phyloP scores from a whole-genome alignment of 1,140 invertebrate genomes.

The Gonatopus flavifemur region DNA sequence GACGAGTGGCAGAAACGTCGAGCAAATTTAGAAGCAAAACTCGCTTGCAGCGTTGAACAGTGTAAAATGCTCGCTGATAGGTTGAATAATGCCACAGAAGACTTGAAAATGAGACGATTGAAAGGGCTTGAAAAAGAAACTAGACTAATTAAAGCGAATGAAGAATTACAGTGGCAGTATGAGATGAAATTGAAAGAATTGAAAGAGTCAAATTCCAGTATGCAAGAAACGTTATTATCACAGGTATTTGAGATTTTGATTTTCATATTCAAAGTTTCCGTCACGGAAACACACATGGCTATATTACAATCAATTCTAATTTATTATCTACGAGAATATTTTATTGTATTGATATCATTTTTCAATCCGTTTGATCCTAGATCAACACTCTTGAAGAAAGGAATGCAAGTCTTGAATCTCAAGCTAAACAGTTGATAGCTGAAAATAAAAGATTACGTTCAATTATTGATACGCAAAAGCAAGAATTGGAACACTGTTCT shows the following conservation, averaged over 20 bases:
- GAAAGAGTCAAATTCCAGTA: conserved; percentile 38
- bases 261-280: no score
- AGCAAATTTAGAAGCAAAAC: conserved; percentile 48
- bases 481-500: conserved; percentile 47
- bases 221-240: conserved; percentile 46
- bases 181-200: conserved; percentile 49
- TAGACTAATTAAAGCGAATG: conserved; percentile 45
- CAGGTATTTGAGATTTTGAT: conserved; percentile 33
- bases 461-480: conserved; percentile 42
- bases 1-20: conserved; percentile 53
- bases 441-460: conserved; percentile 52
- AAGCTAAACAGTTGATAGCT: conserved; percentile 41
- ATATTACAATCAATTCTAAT: neutral
- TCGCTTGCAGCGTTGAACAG: conserved; percentile 45
- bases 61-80: conserved; percentile 49
- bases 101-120: conserved; percentile 45
- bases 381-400: conserved; percentile 40
- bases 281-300: neutral
- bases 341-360: conserved; percentile 5
- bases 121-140: conserved; percentile 52
- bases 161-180: conserved; percentile 49
- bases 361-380: conserved; percentile 30
- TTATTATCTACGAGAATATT: neutral
- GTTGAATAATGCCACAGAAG: conserved; percentile 49
- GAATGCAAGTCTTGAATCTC: conserved; percentile 39